Evolutionary conservation across 2,113 vertebrate genomes (phyloP).

Genomic region (Entelurus aequoreus): DNA sequence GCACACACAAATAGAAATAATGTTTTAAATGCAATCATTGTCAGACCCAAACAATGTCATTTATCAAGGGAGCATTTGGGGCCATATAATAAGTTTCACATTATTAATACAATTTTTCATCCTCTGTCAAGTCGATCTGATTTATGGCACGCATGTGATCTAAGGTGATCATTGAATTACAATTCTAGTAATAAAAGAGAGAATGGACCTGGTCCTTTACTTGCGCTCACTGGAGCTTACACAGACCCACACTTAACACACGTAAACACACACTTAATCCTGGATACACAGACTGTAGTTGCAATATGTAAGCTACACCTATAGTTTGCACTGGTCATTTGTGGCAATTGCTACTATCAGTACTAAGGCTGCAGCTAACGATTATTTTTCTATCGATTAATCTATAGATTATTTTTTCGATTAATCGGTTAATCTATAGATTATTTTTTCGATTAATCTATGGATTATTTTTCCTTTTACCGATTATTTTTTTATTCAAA

Average conservation of each 20-base stretch:
- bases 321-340: conserved; percentile 51
- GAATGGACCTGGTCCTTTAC: conserved; percentile 69
- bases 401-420: too few species aligned
- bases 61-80: conserved; percentile 99
- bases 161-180: conserved; percentile 99
- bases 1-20: conserved; percentile 86
- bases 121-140: conserved; percentile 96
- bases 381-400: too few species aligned
- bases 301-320: conserved; percentile 33
- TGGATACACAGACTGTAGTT: conserved; percentile 40
- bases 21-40: conserved; percentile 99
- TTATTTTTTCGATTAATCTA: too few species aligned
- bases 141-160: conserved; percentile 98
- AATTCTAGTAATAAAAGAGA: conserved; percentile 93
- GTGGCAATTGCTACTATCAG: conserved; percentile 78
- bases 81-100: conserved; percentile 99
- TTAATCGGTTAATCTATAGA: too few species aligned
- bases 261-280: conserved; percentile 14
- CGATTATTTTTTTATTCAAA: too few species aligned
- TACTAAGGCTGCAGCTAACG: too few species aligned
- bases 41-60: conserved; percentile 99
- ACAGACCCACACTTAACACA: conserved; percentile 11
- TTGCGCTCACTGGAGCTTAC: conserved; percentile 57
- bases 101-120: conserved; percentile 99
- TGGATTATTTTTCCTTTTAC: too few species aligned